These are phyloP conservation scores for Agriotes lineatus DNA, from an alignment of 2,888 invertebrate genomes.

Conservation along the genomic window DNA sequence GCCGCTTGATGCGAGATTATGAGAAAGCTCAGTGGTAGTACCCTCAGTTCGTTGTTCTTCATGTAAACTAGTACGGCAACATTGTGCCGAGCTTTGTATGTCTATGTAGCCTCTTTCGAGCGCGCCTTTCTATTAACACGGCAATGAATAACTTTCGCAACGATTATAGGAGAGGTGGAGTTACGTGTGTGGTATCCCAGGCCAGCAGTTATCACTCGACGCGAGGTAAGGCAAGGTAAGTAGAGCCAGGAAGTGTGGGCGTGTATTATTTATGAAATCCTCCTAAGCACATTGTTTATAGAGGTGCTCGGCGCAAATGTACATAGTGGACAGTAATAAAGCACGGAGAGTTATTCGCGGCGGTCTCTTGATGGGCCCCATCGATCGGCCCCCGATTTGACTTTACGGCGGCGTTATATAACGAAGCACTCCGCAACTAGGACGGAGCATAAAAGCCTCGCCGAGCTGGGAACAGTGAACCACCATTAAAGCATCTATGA, in stretches of 20 bases:
- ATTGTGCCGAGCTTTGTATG: too few relatives aligned
- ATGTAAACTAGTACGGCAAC: too few relatives aligned
- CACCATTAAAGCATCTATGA: slow-evolving; percentile 60
- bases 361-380: slow-evolving; percentile 41
- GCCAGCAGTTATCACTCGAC: not conserved
- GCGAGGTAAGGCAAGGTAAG: slow-evolving; percentile 3
- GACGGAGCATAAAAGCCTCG: slow-evolving; percentile 54
- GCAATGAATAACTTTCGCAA: too few relatives aligned
- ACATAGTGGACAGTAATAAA: slow-evolving; percentile 28
- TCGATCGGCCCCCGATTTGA: slow-evolving; percentile 49
- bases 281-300: slow-evolving; percentile 29
- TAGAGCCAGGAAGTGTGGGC: not conserved
- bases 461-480: slow-evolving; percentile 57
- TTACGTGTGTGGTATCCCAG: not conserved
- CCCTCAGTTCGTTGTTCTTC: too few relatives aligned
- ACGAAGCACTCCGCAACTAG: slow-evolving; percentile 51
- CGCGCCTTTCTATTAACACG: too few relatives aligned
- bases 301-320: slow-evolving; percentile 3
- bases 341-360: slow-evolving; percentile 32
- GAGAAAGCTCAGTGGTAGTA: too few relatives aligned
- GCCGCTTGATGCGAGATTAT: too few relatives aligned
- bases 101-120: too few relatives aligned
- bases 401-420: slow-evolving; percentile 48
- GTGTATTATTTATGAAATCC: slow-evolving; percentile 1
- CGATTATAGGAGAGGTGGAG: too few relatives aligned